phyloP scores from a whole-genome alignment of 2,888 invertebrate genomes.

The Myopa testacea region DNA sequence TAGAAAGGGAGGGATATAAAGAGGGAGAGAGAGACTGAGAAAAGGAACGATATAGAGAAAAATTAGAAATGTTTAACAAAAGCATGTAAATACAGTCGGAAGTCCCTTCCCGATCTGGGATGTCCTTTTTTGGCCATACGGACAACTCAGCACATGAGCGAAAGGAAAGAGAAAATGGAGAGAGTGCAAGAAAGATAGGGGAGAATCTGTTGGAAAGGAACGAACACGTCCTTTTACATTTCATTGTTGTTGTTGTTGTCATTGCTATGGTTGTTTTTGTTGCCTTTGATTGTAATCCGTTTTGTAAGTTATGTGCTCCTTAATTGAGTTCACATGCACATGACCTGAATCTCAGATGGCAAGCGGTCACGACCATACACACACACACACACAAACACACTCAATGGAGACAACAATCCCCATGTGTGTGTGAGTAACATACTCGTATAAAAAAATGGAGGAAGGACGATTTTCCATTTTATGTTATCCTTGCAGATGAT shows the following conservation, averaged over 20 bases:
- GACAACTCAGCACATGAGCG: no score
- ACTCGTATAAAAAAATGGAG: conserved; percentile 15
- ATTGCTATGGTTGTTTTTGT: conserved; percentile 27
- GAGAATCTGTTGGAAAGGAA: not conserved
- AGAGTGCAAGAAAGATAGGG: not conserved
- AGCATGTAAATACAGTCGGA: no score
- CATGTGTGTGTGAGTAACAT: not conserved
- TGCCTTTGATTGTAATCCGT: conserved; percentile 61
- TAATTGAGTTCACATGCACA: conserved; percentile 65
- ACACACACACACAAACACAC: not conserved
- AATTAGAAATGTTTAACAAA: no score
- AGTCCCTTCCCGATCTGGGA: no score
- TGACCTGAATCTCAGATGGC: conserved; percentile 63
- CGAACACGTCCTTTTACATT: conserved; percentile 16
- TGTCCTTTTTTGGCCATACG: no score
- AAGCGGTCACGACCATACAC: not conserved
- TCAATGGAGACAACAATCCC: not conserved
- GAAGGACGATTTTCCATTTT: conserved; percentile 27
- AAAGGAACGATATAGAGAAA: no score
- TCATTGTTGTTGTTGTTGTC: conserved; percentile 27
- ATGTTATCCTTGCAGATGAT: conserved; percentile 31
- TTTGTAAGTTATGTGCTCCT: conserved; percentile 66
- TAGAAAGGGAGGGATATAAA: not conserved
- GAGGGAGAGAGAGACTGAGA: not conserved
- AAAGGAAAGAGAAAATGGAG: not conserved